phyloP scores from a whole-genome alignment of 2,797 vertebrate species.

The Lacerta bilineata region DNA sequence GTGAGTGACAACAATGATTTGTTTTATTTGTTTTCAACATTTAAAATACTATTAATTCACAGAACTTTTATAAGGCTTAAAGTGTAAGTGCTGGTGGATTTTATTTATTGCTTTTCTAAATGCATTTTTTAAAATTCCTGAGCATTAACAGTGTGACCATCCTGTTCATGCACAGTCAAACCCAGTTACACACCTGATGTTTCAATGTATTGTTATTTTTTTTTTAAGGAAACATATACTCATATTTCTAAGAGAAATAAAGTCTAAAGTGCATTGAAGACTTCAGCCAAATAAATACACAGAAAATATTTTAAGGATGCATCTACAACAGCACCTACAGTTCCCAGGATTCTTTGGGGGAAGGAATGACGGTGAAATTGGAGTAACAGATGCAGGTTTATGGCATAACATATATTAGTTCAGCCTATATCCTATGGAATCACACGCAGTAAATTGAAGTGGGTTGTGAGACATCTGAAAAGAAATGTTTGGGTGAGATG shows the following conservation, averaged over 20 bases:
- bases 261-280: not conserved
- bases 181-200: not conserved
- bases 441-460: not conserved
- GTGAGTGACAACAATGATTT: slow-evolving; percentile 39
- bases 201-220: not conserved
- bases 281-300: not conserved
- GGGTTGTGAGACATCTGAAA: not conserved
- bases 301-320: not conserved
- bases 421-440: not conserved
- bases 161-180: not conserved
- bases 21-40: not conserved
- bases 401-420: not conserved
- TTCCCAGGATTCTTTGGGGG: not conserved
- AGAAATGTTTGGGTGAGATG: not conserved
- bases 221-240: not conserved
- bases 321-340: not conserved
- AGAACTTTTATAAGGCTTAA: not conserved
- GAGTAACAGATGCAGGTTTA: not conserved
- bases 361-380: not conserved
- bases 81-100: not conserved
- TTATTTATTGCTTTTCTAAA: not conserved
- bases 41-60: not conserved
- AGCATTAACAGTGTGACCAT: not conserved
- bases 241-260: not conserved
- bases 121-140: not conserved